Evolutionary conservation across 1,140 invertebrate genomes (phyloP).

Genomic region (Notospermus geniculatus): DNA sequence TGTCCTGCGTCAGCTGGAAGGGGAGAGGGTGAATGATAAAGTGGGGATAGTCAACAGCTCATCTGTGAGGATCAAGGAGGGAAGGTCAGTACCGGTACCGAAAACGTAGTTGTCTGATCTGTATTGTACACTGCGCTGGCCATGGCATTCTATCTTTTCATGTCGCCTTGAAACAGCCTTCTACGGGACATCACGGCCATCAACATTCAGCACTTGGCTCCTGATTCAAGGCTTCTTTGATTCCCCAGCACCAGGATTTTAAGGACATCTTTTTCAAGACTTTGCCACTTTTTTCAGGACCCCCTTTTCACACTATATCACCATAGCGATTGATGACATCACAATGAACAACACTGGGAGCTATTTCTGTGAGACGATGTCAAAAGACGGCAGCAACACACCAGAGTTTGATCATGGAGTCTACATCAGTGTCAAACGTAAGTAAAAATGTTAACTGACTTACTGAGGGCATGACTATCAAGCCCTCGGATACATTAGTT

Average conservation of each 20-base stretch:
- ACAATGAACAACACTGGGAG: neutral
- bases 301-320: neutral
- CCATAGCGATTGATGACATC: slow-evolving; percentile 1
- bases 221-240: neutral
- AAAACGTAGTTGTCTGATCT: neutral
- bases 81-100: neutral
- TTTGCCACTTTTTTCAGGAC: slow-evolving; percentile 1
- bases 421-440: neutral
- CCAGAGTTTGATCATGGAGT: neutral
- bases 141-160: too few species aligned
- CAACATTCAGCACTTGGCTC: neutral
- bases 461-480: neutral
- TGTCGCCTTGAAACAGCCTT: too few species aligned
- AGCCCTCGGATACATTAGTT: neutral
- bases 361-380: slow-evolving; percentile 8
- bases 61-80: neutral
- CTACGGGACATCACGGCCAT: neutral
- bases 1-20: neutral
- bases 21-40: neutral
- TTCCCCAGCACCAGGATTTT: neutral
- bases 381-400: neutral
- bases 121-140: too few species aligned
- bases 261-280: neutral
- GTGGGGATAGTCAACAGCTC: neutral
- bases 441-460: neutral